Base-by-base conservation (phyloP, 2,113 vertebrate species). In the Eleginops maclovinus region DNA sequence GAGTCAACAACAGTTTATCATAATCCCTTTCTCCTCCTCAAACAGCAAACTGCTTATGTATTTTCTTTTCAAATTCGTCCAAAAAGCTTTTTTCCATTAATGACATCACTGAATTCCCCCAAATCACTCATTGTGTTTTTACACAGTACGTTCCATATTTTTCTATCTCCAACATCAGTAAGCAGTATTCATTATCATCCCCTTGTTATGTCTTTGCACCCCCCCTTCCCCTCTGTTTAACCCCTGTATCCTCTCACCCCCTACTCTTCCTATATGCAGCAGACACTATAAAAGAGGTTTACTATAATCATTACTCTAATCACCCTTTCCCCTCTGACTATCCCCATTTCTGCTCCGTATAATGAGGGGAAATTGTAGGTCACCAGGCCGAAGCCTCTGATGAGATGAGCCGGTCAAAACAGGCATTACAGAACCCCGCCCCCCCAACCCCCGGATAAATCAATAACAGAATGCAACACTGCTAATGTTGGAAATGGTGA, bases 301-400 rank as follows among this genome's bases (percentile, higher is more conserved):
- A 83, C 58, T 71, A 36, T 73, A 76, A 89, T 89, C 89, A 77
- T 72, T 53, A 31, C 72, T 87, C n/a, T 75, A 84, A 89, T 87
- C 84, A 79, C 71, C 77, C 74, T 66, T 55, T 83, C 47, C 68
- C 63, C 79, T 75, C 65, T 26, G 49, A 72, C 31, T 70, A 78
- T 54, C 81, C 79, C 84, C 51, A 31, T 75, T 79, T 70, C 72
- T 83, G 41, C 40, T 26, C 40, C 3, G 40, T 6, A 46, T 80
- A 74, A 86, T 80, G 74, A 70, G 73, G 46, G n/a, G 28, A 86
- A 66, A 88, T 90, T 88, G 73, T 88, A 87, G 87, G 85, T 87
- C 89, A 88, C 70, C 55, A 47, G 62, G 31, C 74, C 26, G 69
- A 84, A 56, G 61, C 55, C 66, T 66, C 67, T 72, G 68, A 28